Base-by-base conservation (phyloP, 2,113 vertebrate genomes). In the Mus spicilegus region DNA sequence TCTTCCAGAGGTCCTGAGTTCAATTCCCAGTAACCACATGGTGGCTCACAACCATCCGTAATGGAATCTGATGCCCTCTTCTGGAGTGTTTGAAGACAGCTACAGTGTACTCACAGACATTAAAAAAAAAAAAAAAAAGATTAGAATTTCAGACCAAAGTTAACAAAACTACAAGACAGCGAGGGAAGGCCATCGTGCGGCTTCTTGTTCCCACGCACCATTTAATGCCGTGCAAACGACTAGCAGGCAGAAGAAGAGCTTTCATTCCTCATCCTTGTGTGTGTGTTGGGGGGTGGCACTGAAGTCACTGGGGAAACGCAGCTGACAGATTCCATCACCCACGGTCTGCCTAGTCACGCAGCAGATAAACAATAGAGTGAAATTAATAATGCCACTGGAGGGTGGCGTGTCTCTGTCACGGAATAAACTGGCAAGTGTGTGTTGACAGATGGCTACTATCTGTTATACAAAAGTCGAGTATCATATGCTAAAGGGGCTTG, bases 101-200 rank as follows among this genome's bases (percentile, higher is more conserved):
- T 42, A 42, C 42, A 42, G 42, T 42, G 42, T 42, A 42, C 42
- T 42, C 42, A 42, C 42, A 42, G 42, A 42, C 42, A 42, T 42
- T 42, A 42, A 42, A 42, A 42, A 42, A 42, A 42, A 42, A 42
- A 42, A 42, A 97, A 95, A 86, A 70, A 94, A 90, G 89, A 97
- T 94, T 76, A 96, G 81, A 91, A 95, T 94, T 89, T 80, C 61
- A 81, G 81, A 97, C 94, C 96, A 96, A 97, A 95, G 91, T 36
- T 63, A 96, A 61, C 63, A 94, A 96, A 95, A 95, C 51, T 61
- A 63, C 13, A 69, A 36, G 67, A 69, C 13, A 33, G 30, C 0
- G 30, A 69, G 30, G 30, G 16, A 69, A 94, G 42, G 30, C 63
- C 54, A 4, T 80, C 63, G 76, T 3, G 28, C 58, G 86, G 72